These are phyloP conservation scores for Tringa solitaria DNA, from an alignment of 2,113 vertebrate species.

Conservation along the genomic window DNA sequence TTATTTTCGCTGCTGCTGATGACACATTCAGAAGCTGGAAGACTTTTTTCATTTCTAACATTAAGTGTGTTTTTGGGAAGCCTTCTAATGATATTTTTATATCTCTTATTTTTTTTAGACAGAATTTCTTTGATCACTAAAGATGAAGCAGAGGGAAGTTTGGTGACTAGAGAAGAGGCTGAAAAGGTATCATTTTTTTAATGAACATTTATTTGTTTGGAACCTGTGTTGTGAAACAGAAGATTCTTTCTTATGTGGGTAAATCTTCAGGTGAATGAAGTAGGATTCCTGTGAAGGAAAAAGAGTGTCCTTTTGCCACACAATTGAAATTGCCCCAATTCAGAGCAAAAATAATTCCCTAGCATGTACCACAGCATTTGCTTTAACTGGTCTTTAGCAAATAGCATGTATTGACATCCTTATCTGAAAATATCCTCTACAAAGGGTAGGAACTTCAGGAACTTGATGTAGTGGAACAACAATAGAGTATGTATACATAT, in stretches of 20 bases:
- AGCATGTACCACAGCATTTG: neutral
- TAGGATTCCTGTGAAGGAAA: neutral
- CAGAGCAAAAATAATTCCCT: neutral
- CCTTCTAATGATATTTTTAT: slow-evolving; percentile 27
- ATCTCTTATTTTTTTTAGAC: slow-evolving; percentile 73
- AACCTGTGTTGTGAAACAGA: neutral
- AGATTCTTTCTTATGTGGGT: neutral
- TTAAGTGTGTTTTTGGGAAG: neutral
- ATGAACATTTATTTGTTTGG: neutral
- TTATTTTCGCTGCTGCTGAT: neutral
- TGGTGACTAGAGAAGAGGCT: slow-evolving; percentile 82
- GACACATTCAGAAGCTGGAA: slow-evolving; percentile 22
- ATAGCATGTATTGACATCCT: neutral
- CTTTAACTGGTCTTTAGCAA: neutral
- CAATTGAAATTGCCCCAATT: neutral
- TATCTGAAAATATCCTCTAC: neutral
- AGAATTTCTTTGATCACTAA: slow-evolving; percentile 86
- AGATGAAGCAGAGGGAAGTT: slow-evolving; percentile 85
- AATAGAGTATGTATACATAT: neutral
- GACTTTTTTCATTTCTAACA: neutral
- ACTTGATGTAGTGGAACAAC: neutral
- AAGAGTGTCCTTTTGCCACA: neutral
- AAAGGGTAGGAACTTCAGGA: neutral
- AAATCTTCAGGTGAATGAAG: neutral
- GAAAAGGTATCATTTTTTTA: slow-evolving; percentile 76